A percentile compares a stretch with the other conserved stretches of the same genome.
These are phyloP conservation scores for Nylanderia fulva DNA, from an alignment of 1,140 invertebrate genomes.

Conservation along the genomic window DNA sequence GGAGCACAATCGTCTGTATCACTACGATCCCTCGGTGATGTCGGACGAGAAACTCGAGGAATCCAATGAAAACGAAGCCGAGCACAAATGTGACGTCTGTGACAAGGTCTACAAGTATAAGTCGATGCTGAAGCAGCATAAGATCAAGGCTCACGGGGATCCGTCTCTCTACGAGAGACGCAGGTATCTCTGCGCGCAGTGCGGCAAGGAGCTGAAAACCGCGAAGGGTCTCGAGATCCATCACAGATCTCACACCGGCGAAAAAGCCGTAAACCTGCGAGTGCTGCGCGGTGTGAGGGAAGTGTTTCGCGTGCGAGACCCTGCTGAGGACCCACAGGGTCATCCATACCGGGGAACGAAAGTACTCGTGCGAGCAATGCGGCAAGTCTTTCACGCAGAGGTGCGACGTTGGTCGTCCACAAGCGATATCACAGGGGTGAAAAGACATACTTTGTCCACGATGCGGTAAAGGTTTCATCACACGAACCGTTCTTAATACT, in stretches of 20 bases:
- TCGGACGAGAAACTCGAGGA: constrained; percentile 42
- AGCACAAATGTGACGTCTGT: constrained; percentile 78
- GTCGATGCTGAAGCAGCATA: constrained; percentile 69
- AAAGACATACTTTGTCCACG: constrained; percentile 90
- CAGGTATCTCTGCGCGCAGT: constrained; percentile 73
- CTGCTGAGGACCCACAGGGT: constrained; percentile 83
- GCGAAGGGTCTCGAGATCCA: constrained; percentile 77
- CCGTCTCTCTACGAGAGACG: constrained; percentile 59
- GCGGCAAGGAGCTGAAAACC: constrained; percentile 71
- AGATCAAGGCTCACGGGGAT: constrained; percentile 61
- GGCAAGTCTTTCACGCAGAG: constrained; percentile 90
- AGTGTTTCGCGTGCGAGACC: constrained; percentile 69
- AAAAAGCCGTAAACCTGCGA: constrained; percentile 80
- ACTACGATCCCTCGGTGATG: constrained; percentile 78
- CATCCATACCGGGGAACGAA: constrained; percentile 83
- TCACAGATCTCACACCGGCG: constrained; percentile 84
- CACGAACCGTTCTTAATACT: constrained; percentile 88
- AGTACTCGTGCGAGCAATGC: constrained; percentile 84
- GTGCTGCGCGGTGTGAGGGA: constrained; percentile 71
- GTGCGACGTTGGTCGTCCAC: constrained; percentile 91
- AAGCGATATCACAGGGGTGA: constrained; percentile 92
- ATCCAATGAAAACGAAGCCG: constrained; percentile 7
- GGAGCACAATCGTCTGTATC: constrained; percentile 87
- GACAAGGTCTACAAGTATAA: constrained; percentile 68
- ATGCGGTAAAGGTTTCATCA: constrained; percentile 89